phyloP scores from a whole-genome alignment of 2,888 invertebrate species.

The Iselma pallidipennis region DNA sequence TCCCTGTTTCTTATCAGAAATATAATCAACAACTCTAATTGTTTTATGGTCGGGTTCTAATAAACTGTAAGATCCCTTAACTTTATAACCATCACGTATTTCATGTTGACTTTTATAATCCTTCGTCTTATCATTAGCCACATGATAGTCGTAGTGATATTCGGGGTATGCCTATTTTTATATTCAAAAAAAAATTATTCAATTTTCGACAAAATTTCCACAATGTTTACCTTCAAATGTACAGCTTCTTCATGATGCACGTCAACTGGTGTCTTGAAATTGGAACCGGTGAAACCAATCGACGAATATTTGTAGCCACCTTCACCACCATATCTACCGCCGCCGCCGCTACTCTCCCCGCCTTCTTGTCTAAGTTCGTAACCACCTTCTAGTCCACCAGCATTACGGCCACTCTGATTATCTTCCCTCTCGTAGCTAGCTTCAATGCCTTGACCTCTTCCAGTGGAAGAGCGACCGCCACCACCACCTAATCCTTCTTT shows the following conservation, averaged over 20 bases:
- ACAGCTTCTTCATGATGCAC: constrained; percentile 44
- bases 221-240: constrained; percentile 42
- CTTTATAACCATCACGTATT: constrained; percentile 50
- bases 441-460: too few relatives aligned
- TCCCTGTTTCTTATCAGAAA: constrained; percentile 48
- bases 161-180: constrained; percentile 46
- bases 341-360: constrained; percentile 23
- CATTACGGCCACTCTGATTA: too few relatives aligned
- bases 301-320: constrained; percentile 14
- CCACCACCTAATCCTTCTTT: too few relatives aligned
- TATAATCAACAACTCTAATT: constrained; percentile 48
- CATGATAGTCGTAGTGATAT: constrained; percentile 50
- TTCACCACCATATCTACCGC: constrained; percentile 24
- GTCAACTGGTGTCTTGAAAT: constrained; percentile 45
- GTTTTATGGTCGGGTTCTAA: constrained; percentile 51
- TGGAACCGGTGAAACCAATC: constrained; percentile 38
- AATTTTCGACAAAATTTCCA: constrained; percentile 3
- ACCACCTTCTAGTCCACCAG: constrained; percentile 18
- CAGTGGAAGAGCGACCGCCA: too few relatives aligned
- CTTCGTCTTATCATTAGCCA: constrained; percentile 47
- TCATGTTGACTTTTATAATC: constrained; percentile 51
- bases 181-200: constrained; percentile 9
- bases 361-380: constrained; percentile 13
- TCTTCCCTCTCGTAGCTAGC: too few relatives aligned
- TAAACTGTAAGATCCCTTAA: constrained; percentile 49